Conservation (phyloP, 2,888 invertebrate species). For the Eupithecia insigniata region DNA sequence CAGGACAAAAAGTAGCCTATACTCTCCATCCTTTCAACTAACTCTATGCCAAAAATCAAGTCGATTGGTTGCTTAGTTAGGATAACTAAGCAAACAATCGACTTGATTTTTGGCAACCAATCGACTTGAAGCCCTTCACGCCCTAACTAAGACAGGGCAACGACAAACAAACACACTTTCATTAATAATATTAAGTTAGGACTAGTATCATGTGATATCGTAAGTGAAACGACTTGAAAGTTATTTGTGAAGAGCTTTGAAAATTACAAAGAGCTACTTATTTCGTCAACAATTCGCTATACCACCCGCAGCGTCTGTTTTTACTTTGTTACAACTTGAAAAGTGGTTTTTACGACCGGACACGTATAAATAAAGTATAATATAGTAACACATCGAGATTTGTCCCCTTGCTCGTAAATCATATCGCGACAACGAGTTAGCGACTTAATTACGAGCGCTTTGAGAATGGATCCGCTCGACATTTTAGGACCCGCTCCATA, state of each 20-base stretch:
- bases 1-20: no score
- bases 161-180: no score
- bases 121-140: no score
- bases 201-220: neutral
- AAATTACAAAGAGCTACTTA: constrained; percentile 9
- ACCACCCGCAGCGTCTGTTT: constrained; percentile 42
- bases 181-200: neutral
- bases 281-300: constrained; percentile 16
- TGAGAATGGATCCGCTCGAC: constrained; percentile 41
- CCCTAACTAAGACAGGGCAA: no score
- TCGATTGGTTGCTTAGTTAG: no score
- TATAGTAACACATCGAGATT: constrained; percentile 36
- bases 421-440: constrained; percentile 40
- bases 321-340: constrained; percentile 38
- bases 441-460: constrained; percentile 46
- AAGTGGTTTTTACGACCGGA: constrained; percentile 46
- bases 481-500: constrained; percentile 38
- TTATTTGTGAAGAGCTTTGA: neutral
- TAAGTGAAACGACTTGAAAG: neutral
- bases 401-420: constrained; percentile 44
- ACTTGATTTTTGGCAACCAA: no score
- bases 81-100: no score
- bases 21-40: no score
- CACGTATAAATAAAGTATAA: constrained; percentile 41
- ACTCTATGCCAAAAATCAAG: no score